These are phyloP conservation scores for Tenthredo scrophulariae DNA, from an alignment of 2,888 invertebrate species.

Conservation along the genomic window DNA sequence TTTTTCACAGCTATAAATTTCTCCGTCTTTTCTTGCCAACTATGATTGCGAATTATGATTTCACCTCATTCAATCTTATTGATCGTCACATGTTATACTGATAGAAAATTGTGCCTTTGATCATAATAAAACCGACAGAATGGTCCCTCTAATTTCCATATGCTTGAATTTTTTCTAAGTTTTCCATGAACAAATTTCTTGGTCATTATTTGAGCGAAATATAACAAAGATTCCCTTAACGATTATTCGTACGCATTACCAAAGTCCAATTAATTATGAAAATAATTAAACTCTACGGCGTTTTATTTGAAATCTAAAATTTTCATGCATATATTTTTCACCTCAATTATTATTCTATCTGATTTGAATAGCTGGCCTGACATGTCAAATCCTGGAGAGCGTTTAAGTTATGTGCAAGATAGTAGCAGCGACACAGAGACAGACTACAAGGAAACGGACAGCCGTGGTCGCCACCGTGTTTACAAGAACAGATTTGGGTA, in stretches of 20 bases:
- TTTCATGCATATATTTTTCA: background rate
- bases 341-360: conserved; percentile 35
- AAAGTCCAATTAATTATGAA: background rate
- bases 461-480: conserved; percentile 82
- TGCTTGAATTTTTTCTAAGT: background rate
- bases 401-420: conserved; percentile 79
- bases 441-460: conserved; percentile 88
- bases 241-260: background rate
- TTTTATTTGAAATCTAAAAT: background rate
- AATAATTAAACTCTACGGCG: background rate
- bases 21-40: background rate
- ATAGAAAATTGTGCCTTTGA: background rate
- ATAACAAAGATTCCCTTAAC: no score
- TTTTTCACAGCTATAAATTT: background rate
- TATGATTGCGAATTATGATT: background rate
- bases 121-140: background rate
- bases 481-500: conserved; percentile 87
- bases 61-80: background rate
- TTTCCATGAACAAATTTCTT: background rate
- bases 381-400: conserved; percentile 75
- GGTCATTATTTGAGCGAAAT: no score
- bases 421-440: conserved; percentile 92
- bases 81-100: background rate
- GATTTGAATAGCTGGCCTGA: conserved; percentile 71
- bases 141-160: background rate